These are phyloP conservation scores for Pangasianodon gigas DNA, from an alignment of 2,113 vertebrate genomes.

Conservation along the genomic window DNA sequence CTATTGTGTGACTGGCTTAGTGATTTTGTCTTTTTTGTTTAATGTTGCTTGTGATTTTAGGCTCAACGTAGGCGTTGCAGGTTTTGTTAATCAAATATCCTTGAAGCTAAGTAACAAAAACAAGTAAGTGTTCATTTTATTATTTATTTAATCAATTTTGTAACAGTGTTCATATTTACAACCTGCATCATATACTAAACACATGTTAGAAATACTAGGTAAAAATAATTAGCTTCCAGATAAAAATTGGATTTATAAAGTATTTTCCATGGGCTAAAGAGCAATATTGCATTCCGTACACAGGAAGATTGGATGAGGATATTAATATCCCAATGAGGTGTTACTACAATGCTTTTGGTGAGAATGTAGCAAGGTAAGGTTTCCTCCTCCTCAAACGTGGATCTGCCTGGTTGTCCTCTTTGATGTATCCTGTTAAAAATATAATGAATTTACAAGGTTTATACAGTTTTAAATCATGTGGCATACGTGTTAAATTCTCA, in stretches of 20 bases:
- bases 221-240: not conserved
- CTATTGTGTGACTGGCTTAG: not conserved
- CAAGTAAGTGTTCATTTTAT: not conserved
- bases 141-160: not conserved
- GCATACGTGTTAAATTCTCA: not conserved
- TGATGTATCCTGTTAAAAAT: slow-evolving; percentile 85
- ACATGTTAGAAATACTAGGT: not conserved
- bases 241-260: not conserved
- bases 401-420: slow-evolving; percentile 83
- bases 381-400: slow-evolving; percentile 82
- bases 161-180: not conserved
- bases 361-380: slow-evolving; percentile 86
- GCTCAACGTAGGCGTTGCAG: not conserved
- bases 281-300: not conserved
- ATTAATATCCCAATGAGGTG: no score
- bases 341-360: slow-evolving; percentile 72
- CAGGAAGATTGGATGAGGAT: not conserved
- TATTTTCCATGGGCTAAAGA: not conserved
- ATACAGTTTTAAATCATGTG: not conserved
- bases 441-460: not conserved
- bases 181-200: not conserved
- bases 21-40: not conserved
- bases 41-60: not conserved
- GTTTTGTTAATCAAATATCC: not conserved
- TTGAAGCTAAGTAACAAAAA: not conserved